phyloP scores from a whole-genome alignment of 1,140 invertebrate species.

The Drosophila kohkoa region DNA sequence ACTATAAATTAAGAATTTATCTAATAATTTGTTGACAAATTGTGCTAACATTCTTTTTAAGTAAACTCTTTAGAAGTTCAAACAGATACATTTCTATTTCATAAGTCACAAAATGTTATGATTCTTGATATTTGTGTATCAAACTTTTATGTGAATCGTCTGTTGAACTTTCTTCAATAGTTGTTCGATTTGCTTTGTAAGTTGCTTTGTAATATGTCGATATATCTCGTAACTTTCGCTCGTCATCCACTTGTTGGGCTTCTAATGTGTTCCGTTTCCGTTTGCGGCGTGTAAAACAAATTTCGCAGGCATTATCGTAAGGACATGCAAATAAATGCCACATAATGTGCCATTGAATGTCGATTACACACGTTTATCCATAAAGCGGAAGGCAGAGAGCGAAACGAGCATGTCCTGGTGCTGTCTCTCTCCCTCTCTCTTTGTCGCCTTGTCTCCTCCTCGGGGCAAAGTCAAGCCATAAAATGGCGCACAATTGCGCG shows the following conservation, averaged over 20 bases:
- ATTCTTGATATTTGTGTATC: neutral
- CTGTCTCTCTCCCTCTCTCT: neutral
- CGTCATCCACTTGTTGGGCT: constrained; percentile 28
- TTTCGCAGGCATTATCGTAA: constrained; percentile 36
- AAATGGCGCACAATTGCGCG: constrained; percentile 44
- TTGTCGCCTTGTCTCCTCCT: neutral
- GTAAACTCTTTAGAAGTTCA: too few relatives aligned
- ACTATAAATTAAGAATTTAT: too few relatives aligned
- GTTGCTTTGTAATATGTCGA: neutral
- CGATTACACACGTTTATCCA: constrained; percentile 68
- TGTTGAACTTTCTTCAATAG: neutral
- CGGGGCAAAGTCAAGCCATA: neutral
- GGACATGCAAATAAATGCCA: constrained; percentile 72
- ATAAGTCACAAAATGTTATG: neutral
- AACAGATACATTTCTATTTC: neutral
- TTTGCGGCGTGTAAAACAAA: constrained; percentile 2
- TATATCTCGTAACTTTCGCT: neutral
- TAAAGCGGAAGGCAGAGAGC: constrained; percentile 13
- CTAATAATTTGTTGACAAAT: too few relatives aligned
- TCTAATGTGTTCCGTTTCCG: constrained; percentile 1
- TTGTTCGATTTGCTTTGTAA: neutral
- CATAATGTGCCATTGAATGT: constrained; percentile 73
- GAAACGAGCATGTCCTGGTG: constrained; percentile 8
- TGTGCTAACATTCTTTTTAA: too few relatives aligned
- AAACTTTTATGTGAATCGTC: neutral